Base-by-base conservation (phyloP, 2,888 invertebrate species). In the Automeris io region DNA sequence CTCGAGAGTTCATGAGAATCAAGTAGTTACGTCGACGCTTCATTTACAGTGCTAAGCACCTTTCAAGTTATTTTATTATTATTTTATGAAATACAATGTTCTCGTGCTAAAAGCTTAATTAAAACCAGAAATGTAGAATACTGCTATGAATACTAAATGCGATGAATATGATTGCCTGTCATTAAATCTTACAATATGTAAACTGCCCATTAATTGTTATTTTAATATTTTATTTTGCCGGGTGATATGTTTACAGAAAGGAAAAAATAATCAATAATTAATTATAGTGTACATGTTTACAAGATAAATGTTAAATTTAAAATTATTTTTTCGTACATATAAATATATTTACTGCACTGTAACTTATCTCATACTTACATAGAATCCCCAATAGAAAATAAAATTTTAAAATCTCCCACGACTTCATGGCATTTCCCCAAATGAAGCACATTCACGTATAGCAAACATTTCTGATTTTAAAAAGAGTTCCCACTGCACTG, bases 401-500 rank as follows among this genome's bases (percentile, higher is more conserved):
- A 16, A 16, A 29, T 56, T 49, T 65, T 45, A 63, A 59, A 64
- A 50, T 46, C 42, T 43, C 42, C 37, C 36, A 50, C 49, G 40
- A 45, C 47, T 55, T 45, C 38, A 46, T 42, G 45, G 42, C 60
- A 62, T 62, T 54, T 57, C 61, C 51, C 49, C 25, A 9, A 29
- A 11, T 6, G 16, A 12, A 41, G 33, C 47, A 43, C 47, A 40
- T 46, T 45, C 44, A 41, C 51, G 51, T 51, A 45, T 26, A 21
- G 29, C 19, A 33, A 39, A 13, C 26, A 34, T 26, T 26, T 38
- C 25, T 31, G 25, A 16, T 6, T 26, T 18, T 23, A 47, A 54
- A 60, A 61, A 45, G 51, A 56, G 55, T 59, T 45, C 58, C 47
- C 76, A 77, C 75, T 69, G 63, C 72, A 79, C 76, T 61, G 54